Evolutionary conservation across 2,888 invertebrate genomes (phyloP), one percentile per base, ranked within the genome.

Genomic region (Euzetes globulus): DNA sequence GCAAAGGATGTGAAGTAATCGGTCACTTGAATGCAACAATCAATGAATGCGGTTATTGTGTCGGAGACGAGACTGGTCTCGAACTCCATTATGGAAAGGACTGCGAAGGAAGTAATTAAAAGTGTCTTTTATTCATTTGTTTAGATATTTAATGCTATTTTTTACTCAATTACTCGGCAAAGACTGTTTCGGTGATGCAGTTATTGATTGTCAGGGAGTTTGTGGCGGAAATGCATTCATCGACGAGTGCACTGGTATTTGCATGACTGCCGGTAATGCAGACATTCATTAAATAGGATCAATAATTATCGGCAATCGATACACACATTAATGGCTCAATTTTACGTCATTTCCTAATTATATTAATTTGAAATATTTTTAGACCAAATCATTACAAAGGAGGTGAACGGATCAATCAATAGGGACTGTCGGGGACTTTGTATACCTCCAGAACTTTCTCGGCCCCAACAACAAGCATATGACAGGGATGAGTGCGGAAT

Each of bases 41-140:
- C 29, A 80, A 80, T 71, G 63, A 74, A 7, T 80, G 80, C 58
- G 79, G 80, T 4, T 80, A 77, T 75, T 80, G 80, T 73, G 78
- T 77, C 11, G 77, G 78, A 0, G 78, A 77, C 1, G 71, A 29
- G 45, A 80, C 80, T 1, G 77, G 75, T 13, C 77, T 80, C 13
- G 70, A 76, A 6, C 19, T 45, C 1, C 77, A 78, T 52, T 79
- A 76, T 71, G 79, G 78, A 9, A 73, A 76, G 70, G 79, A 79
- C 71, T 79, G 79, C 70, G 45, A 22, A 19, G 78, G 78, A 71
- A 65, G 73, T 73, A 52, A 33, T 22, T 2, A 22, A n/a, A 17
- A 33, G 27, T 58, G 5, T 60, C 60, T 72, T 29, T 6, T 52
- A 41, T 19, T n/a, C 22, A 71, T 33, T 29, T 72, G 11, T 50